Evolutionary conservation across 2,888 invertebrate genomes (phyloP).

Genomic region (Drosophila subquinaria): DNA sequence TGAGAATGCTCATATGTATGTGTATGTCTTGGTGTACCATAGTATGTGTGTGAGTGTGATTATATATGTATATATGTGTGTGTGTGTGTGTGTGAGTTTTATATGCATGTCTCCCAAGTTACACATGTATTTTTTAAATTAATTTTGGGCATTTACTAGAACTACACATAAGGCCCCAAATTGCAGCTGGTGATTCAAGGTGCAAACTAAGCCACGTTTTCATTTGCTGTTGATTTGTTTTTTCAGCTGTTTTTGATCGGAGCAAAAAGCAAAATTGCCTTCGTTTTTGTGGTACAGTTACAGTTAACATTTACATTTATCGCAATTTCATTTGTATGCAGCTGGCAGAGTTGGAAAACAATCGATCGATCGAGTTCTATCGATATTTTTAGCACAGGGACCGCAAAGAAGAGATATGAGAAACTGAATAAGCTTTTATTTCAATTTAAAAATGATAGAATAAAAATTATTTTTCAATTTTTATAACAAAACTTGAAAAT

Average conservation of each 20-base stretch:
- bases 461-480: too few species aligned
- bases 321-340: slow-evolving; percentile 4
- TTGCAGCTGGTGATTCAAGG: slow-evolving; percentile 40
- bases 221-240: neutral
- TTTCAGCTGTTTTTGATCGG: slow-evolving; percentile 10
- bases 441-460: too few species aligned
- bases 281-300: neutral
- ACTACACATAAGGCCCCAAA: slow-evolving; percentile 29
- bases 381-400: neutral
- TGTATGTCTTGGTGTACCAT: slow-evolving; percentile 9
- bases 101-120: slow-evolving; percentile 32
- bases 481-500: too few species aligned
- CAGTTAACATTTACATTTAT: neutral
- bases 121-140: slow-evolving; percentile 11
- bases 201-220: slow-evolving; percentile 59
- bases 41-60: slow-evolving; percentile 3
- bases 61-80: slow-evolving; percentile 12
- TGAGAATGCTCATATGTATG: slow-evolving; percentile 76
- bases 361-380: slow-evolving; percentile 1
- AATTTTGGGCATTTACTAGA: slow-evolving; percentile 12
- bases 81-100: slow-evolving; percentile 15
- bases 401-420: too few species aligned
- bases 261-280: slow-evolving; percentile 16
- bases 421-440: too few species aligned
- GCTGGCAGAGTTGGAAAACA: slow-evolving; percentile 5